phyloP scores from a whole-genome alignment of 1,140 invertebrate species.

The Zaprionus nigranus region DNA sequence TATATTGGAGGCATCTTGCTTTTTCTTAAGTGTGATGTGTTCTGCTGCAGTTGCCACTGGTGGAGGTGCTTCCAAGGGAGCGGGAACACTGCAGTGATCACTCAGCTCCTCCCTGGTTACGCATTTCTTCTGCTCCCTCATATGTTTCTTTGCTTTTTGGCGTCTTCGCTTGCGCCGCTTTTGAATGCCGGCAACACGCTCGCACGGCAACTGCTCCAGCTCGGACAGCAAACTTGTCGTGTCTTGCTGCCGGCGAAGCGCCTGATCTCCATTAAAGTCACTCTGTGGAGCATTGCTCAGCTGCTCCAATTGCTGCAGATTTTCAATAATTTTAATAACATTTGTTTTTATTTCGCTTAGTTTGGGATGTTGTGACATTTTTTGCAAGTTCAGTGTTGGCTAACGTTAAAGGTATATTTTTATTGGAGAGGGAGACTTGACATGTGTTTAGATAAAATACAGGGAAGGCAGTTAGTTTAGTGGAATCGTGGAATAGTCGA shows the following conservation, averaged over 20 bases:
- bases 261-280: conserved; percentile 5
- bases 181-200: conserved; percentile 20
- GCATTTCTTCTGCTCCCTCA: neutral
- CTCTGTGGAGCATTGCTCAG: neutral
- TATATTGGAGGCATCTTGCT: conserved; percentile 55
- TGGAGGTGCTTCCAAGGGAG: neutral
- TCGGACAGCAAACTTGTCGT: conserved; percentile 37
- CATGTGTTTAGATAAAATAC: neutral
- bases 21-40: conserved; percentile 44
- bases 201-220: conserved; percentile 25
- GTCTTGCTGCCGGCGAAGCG: conserved; percentile 13
- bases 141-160: conserved; percentile 31
- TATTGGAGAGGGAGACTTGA: conserved; percentile 12
- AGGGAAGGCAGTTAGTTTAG: conserved; percentile 4
- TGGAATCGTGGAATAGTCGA: neutral
- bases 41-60: neutral
- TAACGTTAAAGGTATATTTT: conserved; percentile 28
- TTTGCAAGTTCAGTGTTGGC: conserved; percentile 49
- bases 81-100: neutral
- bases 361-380: conserved; percentile 48
- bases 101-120: neutral
- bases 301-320: conserved; percentile 37
- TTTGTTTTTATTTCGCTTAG: conserved; percentile 57
- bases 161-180: conserved; percentile 45
- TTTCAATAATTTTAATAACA: conserved; percentile 34